Evolutionary conservation across 1,140 invertebrate genomes (phyloP).

Genomic region (Lepidostoma basale): DNA sequence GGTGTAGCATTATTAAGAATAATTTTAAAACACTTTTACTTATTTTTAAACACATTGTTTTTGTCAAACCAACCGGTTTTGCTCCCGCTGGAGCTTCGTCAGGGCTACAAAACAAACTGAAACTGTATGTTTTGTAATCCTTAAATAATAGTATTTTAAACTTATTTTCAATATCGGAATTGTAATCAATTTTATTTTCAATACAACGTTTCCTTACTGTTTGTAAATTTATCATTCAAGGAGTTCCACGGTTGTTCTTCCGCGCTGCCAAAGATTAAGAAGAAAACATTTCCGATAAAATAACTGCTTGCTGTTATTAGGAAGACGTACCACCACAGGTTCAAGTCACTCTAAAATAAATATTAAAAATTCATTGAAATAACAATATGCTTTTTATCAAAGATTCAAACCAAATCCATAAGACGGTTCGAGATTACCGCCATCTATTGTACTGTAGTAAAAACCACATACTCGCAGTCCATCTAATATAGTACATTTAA

Average conservation of each 20-base stretch:
- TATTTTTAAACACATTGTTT: too few relatives aligned
- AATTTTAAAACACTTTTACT: too few relatives aligned
- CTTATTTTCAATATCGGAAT: too few relatives aligned
- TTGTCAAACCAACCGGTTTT: too few relatives aligned
- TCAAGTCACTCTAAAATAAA: not conserved
- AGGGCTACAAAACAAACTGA: slow-evolving; percentile 30
- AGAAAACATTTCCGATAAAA: slow-evolving; percentile 15
- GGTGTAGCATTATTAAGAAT: too few relatives aligned
- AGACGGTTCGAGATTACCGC: not conserved
- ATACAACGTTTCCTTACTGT: too few relatives aligned
- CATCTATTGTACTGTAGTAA: not conserved
- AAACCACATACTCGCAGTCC: not conserved
- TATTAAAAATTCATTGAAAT: not conserved
- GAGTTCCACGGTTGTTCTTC: slow-evolving; percentile 29
- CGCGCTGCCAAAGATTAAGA: slow-evolving; percentile 15
- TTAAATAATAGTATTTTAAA: slow-evolving; percentile 1
- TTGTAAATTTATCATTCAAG: not conserved
- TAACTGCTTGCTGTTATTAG: slow-evolving; percentile 8
- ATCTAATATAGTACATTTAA: not conserved
- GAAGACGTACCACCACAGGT: slow-evolving; percentile 10
- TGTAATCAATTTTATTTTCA: too few relatives aligned
- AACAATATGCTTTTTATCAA: not conserved
- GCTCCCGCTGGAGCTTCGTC: too few relatives aligned
- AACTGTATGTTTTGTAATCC: not conserved
- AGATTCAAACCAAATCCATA: not conserved